Evolutionary conservation across 64 coral and sea anemone genomes (phyloP), one percentile per base, ranked within the genome.

Genomic region (Pocillopora verrucosa): DNA sequence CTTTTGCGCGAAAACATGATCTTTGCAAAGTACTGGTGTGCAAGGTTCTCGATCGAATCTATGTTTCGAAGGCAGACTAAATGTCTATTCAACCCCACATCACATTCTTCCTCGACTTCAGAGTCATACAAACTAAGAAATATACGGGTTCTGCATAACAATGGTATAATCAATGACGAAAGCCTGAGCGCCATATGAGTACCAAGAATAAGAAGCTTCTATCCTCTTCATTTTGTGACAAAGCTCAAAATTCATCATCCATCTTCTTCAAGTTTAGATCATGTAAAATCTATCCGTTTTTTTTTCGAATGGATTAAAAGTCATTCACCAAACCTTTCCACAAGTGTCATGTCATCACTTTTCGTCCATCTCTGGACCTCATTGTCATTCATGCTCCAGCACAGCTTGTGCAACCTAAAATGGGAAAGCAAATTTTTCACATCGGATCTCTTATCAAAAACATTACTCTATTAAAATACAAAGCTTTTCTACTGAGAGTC

Each of bases 41-140:
- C 41, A 51, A 51, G 41, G 3, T 51, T 51, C 41, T 51, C 41
- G 41, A 51, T 15, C 12, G 16, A 51, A 17, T 65, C 72, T 22
- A 72, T 63, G 1, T 70, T 30, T 85, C 35, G 13, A 56, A 85
- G 4, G 56, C 82, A 9, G 82, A 72, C 72, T 85, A 56, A 63
- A 85, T 38, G 0, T 85, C 82, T 37, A 57, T 85, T 63, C 82
- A 85, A 11, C 72, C 63, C 2, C 30, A 72, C 19, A 57, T 72
- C 82, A n/a, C 19, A 70, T 11, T 70, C 67, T n/a, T 70, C 67
- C 19, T 10, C 25, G 67, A 70, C 67, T n/a, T 24, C 67, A 24
- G 67, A 70, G n/a, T 70, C 25, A 70, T 70, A 70, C 25, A 70
- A 9, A 0, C 67, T 70, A 24, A 70, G 20, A 70, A 24, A 70